phyloP scores from a whole-genome alignment of 1,140 invertebrate species.

The Zaprionus ornatus region DNA sequence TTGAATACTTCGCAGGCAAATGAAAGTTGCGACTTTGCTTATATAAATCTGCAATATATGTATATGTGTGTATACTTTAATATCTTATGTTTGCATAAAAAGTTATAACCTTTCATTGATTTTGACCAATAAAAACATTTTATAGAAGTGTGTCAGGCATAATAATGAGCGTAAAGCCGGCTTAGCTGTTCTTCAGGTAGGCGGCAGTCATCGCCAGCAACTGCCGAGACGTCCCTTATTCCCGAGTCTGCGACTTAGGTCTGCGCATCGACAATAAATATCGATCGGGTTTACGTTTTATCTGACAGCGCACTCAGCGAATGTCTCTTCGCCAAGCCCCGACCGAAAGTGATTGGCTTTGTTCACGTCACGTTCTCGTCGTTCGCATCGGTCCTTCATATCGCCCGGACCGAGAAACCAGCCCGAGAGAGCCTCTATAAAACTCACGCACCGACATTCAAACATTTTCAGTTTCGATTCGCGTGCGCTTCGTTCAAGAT shows the following conservation, averaged over 20 bases:
- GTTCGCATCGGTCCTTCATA: constrained; percentile 1
- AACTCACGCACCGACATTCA: constrained; percentile 52
- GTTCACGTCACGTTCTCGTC: constrained; percentile 36
- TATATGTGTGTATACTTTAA: not conserved
- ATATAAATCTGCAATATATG: not conserved
- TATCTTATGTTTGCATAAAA: not conserved
- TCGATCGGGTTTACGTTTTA: constrained; percentile 49
- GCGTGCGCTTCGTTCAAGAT: constrained; percentile 53
- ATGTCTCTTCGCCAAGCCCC: constrained; percentile 11
- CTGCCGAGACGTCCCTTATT: constrained; percentile 9
- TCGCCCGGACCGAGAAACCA: constrained; percentile 8
- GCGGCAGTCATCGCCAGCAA: constrained; percentile 2
- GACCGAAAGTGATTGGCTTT: constrained; percentile 29
- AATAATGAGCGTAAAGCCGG: constrained; percentile 53
- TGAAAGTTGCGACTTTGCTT: not conserved
- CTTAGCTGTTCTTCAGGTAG: constrained; percentile 22
- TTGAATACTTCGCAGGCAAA: not conserved
- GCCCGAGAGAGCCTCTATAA: constrained; percentile 51
- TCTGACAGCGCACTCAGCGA: constrained; percentile 42
- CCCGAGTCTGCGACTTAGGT: not conserved
- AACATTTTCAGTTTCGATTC: constrained; percentile 69
- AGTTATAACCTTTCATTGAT: constrained; percentile 42
- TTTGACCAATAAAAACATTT: constrained; percentile 26
- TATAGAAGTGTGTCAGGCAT: constrained; percentile 63
- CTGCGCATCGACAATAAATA: constrained; percentile 55